Base-by-base conservation (phyloP, 2,888 invertebrate species). In the Odontocolon sp. region DNA sequence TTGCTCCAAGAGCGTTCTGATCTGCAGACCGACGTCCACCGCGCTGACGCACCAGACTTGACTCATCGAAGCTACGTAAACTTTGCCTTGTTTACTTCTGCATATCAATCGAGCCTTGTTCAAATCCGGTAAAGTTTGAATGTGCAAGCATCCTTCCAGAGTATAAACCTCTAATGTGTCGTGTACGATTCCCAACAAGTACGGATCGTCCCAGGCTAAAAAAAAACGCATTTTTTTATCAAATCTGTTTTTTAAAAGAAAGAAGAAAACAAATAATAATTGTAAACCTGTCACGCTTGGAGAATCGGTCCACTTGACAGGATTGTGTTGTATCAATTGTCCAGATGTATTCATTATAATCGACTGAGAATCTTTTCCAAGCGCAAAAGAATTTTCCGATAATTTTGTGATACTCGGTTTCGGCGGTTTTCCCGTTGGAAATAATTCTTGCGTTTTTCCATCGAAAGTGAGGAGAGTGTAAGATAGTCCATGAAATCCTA, bases 121-220 rank as follows among this genome's bases (percentile, higher is more conserved):
- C 38, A 95, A 90, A 80, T 97, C 94, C 1, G 94, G 92, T 80
- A 98, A 92, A 1, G 93, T 94, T 90, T 98, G 98, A 82, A 99
- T 95, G 78, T 95, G 93, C 38, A 95, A 91, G 26, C 75, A 76
- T 1, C 70, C 69, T 81, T 97, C 96, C 66, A 97, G 93, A 2
- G 98, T 96, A 80, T 97, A 95, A 3, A 99, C 94, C 91, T 98
- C 96, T 31, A 98, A 93, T 80, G 94, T 93, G 85, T 96, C 97
- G 57, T 95, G 93, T 56, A 97, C 92, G 54, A 99, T 92, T 3
- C 97, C 98, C 69, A 99, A 91, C 16, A 97, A 92, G 90, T 96
- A 99, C 0, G 99, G 99, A 84, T 96, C 95, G 90, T 99, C 98
- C 94, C 98, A 97, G 26, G 95, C 97, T 95, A 33, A 33, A 2